Conservation (phyloP, 1,140 invertebrate species). For the Polyergus mexicanus region DNA sequence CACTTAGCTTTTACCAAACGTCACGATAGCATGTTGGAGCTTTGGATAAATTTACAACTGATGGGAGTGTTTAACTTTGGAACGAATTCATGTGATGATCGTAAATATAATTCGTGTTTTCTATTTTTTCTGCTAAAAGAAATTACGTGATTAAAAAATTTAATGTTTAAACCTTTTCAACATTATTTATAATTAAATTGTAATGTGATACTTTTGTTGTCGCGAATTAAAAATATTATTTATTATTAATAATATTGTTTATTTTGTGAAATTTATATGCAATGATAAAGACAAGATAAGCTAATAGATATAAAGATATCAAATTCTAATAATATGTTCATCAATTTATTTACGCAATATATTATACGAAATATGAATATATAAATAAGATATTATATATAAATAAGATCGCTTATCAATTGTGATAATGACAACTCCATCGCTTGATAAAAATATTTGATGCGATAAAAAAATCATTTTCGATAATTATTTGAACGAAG, state of each 20-base stretch:
- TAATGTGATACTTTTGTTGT: not conserved
- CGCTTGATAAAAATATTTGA: not conserved
- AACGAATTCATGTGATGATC: not conserved
- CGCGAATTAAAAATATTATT: not conserved
- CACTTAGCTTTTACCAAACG: slow-evolving; percentile 7
- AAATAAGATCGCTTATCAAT: not conserved
- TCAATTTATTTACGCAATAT: not conserved
- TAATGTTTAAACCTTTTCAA: not conserved
- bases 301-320: not conserved
- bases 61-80: slow-evolving; percentile 7
- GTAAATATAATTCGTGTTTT: not conserved
- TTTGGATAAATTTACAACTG: slow-evolving; percentile 21
- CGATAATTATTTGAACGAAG: not conserved
- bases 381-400: not conserved
- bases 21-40: not conserved
- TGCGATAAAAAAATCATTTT: not conserved
- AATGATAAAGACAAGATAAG: too few relatives aligned
- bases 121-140: not conserved
- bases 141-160: not conserved
- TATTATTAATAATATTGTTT: too few relatives aligned
- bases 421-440: not conserved
- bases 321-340: slow-evolving; percentile 1
- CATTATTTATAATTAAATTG: not conserved
- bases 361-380: not conserved
- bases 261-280: too few relatives aligned